Evolutionary conservation across 2,113 vertebrate species (phyloP).

Genomic region (Ctenodactylus gundi): DNA sequence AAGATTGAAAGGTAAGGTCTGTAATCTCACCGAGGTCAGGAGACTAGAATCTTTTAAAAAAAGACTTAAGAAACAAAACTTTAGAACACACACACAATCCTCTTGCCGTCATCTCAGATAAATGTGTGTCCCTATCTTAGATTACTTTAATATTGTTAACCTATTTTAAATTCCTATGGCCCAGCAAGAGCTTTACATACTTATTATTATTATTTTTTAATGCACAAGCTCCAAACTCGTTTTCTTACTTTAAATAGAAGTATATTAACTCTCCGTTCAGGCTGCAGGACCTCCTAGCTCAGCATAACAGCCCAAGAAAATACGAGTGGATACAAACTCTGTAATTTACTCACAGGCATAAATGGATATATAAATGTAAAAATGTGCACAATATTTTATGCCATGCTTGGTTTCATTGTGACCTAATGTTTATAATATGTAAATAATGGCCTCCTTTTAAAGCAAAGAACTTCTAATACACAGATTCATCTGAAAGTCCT

Average conservation of each 20-base stretch:
- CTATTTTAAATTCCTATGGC: slow-evolving; percentile 72
- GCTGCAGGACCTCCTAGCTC: slow-evolving; percentile 61
- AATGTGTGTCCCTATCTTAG: slow-evolving; percentile 51
- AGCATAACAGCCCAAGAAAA: slow-evolving; percentile 70
- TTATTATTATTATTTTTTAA: slow-evolving; percentile 57
- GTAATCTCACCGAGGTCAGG: slow-evolving; percentile 50
- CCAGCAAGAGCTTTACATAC: slow-evolving; percentile 54
- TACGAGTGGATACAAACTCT: slow-evolving; percentile 71
- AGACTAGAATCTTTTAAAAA: slow-evolving; percentile 27
- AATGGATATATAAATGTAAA: slow-evolving; percentile 77
- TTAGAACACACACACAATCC: slow-evolving; percentile 42
- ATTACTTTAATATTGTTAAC: slow-evolving; percentile 43
- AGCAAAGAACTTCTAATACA: slow-evolving; percentile 79
- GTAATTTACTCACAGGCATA: slow-evolving; percentile 75
- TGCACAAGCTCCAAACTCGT: slow-evolving; percentile 56
- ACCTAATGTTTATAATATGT: slow-evolving; percentile 78
- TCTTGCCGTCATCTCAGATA: slow-evolving; percentile 45
- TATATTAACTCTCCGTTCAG: slow-evolving; percentile 59
- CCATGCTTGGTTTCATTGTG: slow-evolving; percentile 75
- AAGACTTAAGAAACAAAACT: slow-evolving; percentile 61
- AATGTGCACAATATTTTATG: slow-evolving; percentile 72
- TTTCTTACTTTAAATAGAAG: slow-evolving; percentile 69
- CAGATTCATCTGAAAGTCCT: slow-evolving; percentile 69
- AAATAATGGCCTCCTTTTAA: slow-evolving; percentile 74
- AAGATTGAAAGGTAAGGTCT: slow-evolving; percentile 57